Conservation (phyloP, 2,113 vertebrate genomes). For the Lota lota region DNA sequence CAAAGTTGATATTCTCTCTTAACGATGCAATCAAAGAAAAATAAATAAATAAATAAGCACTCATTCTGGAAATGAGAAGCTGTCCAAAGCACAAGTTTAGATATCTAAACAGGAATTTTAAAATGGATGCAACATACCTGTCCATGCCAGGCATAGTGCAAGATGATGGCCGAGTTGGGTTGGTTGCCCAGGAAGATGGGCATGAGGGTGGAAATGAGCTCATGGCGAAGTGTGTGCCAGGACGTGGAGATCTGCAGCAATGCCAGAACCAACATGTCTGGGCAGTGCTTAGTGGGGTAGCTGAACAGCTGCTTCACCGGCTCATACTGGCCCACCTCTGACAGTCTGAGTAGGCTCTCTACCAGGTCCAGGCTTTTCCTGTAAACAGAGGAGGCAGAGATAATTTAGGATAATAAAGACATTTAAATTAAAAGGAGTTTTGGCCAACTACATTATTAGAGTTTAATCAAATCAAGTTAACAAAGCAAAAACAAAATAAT, state of each 20-base stretch:
- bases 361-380: conserved; percentile 99
- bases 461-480: not conserved
- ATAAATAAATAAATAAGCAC: not conserved
- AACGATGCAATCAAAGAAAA: not conserved
- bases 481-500: too few relatives aligned
- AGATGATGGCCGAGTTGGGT: conserved; percentile 98
- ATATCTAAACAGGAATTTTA: not conserved
- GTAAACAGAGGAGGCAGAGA: conserved; percentile 4
- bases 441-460: not conserved
- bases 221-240: conserved; percentile 96
- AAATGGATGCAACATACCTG: conserved; percentile 74
- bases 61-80: not conserved
- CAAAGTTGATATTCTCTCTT: not conserved
- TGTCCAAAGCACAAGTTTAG: not conserved
- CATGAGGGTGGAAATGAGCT: conserved; percentile 98
- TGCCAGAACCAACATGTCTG: conserved; percentile 96
- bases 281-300: conserved; percentile 98
- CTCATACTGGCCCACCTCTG: conserved; percentile 96
- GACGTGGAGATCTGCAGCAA: conserved; percentile 96
- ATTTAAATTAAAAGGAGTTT: not conserved
- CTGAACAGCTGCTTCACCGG: conserved; percentile 98
- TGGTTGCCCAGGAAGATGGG: conserved; percentile 98
- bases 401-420: too few relatives aligned
- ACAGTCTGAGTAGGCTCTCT: conserved; percentile 89
- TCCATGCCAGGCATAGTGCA: conserved; percentile 99